Evolutionary conservation across 2,888 invertebrate species (phyloP).

Genomic region (Mythimna vitellina): DNA sequence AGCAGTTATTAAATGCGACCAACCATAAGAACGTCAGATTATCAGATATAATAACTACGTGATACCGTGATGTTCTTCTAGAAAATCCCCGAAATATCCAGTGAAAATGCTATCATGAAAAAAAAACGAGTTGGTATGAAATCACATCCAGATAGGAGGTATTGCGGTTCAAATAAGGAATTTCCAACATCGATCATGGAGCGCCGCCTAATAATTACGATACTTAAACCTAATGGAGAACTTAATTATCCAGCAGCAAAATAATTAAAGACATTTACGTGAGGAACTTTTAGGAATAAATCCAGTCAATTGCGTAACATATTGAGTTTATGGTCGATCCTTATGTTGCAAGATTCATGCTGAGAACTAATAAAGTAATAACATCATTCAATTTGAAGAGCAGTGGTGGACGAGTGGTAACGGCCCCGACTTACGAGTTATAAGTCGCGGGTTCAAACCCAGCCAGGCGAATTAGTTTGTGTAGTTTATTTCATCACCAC

Average conservation of each 20-base stretch:
- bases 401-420: no score
- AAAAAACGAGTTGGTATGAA: slow-evolving; percentile 2
- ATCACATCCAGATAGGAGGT: background rate
- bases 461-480: no score
- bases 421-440: no score
- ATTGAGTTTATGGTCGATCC: slow-evolving; percentile 36
- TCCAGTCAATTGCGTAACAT: slow-evolving; percentile 25
- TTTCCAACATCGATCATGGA: slow-evolving; percentile 36
- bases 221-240: slow-evolving; percentile 48
- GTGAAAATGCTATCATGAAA: background rate
- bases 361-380: slow-evolving; percentile 28
- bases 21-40: background rate
- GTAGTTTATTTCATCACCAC: no score
- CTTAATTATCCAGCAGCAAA: slow-evolving; percentile 52
- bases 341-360: slow-evolving; percentile 39
- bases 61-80: background rate
- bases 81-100: slow-evolving; percentile 1
- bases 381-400: slow-evolving; percentile 19
- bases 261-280: slow-evolving; percentile 49
- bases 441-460: no score
- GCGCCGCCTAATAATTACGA: slow-evolving; percentile 45
- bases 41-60: background rate
- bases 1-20: background rate
- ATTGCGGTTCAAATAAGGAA: slow-evolving; percentile 10
- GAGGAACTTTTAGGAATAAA: slow-evolving; percentile 40